phyloP scores from a whole-genome alignment of 1,140 invertebrate species.

The Bombus soroeensis region DNA sequence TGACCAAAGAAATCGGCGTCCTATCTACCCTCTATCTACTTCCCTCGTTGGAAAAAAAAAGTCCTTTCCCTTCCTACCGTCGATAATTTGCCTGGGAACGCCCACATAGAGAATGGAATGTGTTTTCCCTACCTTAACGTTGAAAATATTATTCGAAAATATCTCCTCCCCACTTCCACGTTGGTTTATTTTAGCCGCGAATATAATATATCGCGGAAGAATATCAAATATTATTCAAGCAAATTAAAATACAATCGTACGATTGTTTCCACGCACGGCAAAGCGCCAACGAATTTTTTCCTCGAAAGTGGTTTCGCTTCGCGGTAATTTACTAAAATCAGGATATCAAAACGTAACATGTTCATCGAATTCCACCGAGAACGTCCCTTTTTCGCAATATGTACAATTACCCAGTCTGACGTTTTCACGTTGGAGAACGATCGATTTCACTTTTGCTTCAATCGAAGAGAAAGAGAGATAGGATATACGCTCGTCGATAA shows the following conservation, averaged over 20 bases:
- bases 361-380: background rate
- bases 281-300: conserved; percentile 16
- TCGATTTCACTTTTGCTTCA: conserved; percentile 16
- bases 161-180: background rate
- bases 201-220: background rate
- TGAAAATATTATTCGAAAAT: background rate
- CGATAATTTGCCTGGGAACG: conserved; percentile 29
- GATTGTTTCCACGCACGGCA: conserved; percentile 1
- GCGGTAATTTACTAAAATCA: conserved; percentile 5
- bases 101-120: background rate
- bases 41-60: background rate
- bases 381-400: background rate
- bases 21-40: conserved; percentile 23
- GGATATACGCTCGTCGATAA: background rate
- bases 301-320: conserved; percentile 41
- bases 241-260: conserved; percentile 8
- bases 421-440: background rate
- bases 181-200: background rate
- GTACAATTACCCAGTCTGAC: conserved; percentile 1
- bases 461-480: background rate
- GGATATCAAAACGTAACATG: conserved; percentile 5
- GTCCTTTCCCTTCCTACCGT: background rate
- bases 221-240: background rate
- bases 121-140: background rate
- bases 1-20: background rate